Evolutionary conservation across 2,113 vertebrate species (phyloP).

Genomic region (Bubo bubo): DNA sequence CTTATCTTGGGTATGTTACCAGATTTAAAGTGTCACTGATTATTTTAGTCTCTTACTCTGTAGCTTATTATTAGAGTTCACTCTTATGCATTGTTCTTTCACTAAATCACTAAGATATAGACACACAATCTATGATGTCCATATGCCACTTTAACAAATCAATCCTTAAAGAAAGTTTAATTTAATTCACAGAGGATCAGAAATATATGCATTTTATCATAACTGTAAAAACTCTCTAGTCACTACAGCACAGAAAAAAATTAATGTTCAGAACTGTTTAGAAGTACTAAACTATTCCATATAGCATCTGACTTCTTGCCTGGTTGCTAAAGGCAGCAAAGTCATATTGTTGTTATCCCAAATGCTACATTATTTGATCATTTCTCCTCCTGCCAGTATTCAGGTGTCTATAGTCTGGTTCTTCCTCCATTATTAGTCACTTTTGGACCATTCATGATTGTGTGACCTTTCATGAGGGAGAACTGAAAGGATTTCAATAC

Average conservation of each 20-base stretch:
- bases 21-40: not conserved
- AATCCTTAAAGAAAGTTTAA: not conserved
- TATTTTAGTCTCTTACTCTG: not conserved
- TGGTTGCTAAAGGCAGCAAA: not conserved
- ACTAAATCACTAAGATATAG: not conserved
- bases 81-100: not conserved
- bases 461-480: not conserved
- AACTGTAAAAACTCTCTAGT: not conserved
- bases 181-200: not conserved
- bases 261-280: not conserved
- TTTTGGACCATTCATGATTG: not conserved
- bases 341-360: not conserved
- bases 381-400: not conserved
- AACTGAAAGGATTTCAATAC: not conserved
- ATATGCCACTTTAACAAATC: not conserved
- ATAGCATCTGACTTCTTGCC: not conserved
- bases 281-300: not conserved
- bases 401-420: not conserved
- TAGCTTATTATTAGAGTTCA: not conserved
- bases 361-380: not conserved
- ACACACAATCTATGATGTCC: not conserved
- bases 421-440: not conserved
- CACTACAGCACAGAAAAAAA: not conserved
- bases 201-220: not conserved
- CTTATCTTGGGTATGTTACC: not conserved